Percentiles rank a stretch among this genome's conserved stretches.
These are phyloP conservation scores for Hemitrygon akajei DNA, from an alignment of 2,797 vertebrate genomes.

Conservation along the genomic window DNA sequence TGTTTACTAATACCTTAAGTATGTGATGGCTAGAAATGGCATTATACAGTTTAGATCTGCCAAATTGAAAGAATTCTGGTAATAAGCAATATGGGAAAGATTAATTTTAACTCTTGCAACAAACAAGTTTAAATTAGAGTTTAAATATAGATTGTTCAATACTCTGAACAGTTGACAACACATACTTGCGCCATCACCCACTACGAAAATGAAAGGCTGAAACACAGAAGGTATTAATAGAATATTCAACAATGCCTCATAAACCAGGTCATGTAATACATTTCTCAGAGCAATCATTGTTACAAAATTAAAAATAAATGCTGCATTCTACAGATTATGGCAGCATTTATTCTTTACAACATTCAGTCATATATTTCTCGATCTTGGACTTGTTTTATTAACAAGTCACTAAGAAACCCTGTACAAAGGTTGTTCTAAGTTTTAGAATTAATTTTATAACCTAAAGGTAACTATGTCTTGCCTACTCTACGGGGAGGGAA, in stretches of 20 bases:
- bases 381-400: background rate
- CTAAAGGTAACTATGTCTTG: no score
- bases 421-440: background rate
- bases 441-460: no score
- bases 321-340: background rate
- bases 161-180: background rate
- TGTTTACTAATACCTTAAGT: background rate
- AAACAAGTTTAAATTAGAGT: background rate
- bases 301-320: background rate
- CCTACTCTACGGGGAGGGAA: background rate
- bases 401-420: background rate
- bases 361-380: background rate
- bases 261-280: background rate
- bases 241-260: background rate
- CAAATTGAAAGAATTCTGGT: background rate
- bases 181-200: background rate
- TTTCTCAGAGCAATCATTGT: background rate
- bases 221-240: background rate
- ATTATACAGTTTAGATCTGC: background rate
- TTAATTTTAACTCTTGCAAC: background rate
- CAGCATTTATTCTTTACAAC: background rate
- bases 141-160: background rate
- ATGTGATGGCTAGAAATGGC: background rate
- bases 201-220: background rate
- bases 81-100: background rate